Evolutionary conservation across 2,797 vertebrate genomes (phyloP), one percentile per base, ranked within the genome.

Genomic region (Sphenodon punctatus): DNA sequence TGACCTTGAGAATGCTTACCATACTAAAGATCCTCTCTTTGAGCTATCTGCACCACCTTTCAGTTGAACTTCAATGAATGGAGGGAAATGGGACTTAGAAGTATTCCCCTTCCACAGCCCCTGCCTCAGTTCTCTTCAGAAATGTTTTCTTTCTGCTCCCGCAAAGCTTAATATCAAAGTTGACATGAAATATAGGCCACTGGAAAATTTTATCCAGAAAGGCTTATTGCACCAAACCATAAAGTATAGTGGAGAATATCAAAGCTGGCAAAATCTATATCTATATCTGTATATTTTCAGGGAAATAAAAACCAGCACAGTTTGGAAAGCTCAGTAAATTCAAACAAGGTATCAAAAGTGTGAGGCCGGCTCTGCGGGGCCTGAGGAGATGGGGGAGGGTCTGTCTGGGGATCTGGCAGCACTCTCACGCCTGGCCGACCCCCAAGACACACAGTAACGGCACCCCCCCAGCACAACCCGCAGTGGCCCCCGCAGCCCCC

Each of bases 101-200:
- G 39, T 27, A 12, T 6, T 4, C 14, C 6, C 1, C 9, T 20
- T 16, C n/a, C n/a, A n/a, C n/a, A n/a, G n/a, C n/a, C 38, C 14
- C 19, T 38, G 20, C 25, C 34, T 5, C 7, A 7, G 2, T 2
- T 5, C 11, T n/a, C 39, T 2, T 58, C 7, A 60, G 68, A 55
- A 59, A 25, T 6, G 49, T 15, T 3, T 48, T 32, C 23, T 39
- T 46, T 23, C 14, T 9, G 10, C 36, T 1, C 25, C 13, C n/a
- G 16, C 25, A 4, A 22, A 56, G 56, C 61, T 3, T 12, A 20
- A 0, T 7, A 10, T 16, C 49, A 30, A 25, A 7, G 6, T 12
- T 3, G 32, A 11, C 2, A 0, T 10, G 56, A 39, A 7, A 3
- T 1, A 9, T 1, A 5, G 8, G n/a, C 22, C 0, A 0, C 11